A percentile compares a stretch with the other conserved stretches of the same genome.
phyloP scores from a whole-genome alignment of 1,140 invertebrate species.

The Panulirus ornatus region DNA sequence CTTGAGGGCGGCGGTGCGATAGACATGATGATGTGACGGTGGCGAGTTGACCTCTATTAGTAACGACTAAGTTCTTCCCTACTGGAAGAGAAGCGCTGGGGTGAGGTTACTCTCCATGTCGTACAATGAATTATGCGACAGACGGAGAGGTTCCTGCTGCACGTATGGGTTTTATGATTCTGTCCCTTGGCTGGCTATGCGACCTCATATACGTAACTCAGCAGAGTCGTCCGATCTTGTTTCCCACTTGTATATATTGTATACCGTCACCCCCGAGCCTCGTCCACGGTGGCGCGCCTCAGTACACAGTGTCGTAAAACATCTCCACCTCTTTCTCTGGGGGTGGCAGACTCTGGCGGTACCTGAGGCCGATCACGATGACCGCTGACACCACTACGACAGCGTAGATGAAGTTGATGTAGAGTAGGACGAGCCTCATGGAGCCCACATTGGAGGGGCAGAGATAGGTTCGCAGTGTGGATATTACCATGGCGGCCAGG shows the following conservation, averaged over 20 bases:
- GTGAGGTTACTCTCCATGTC: too few species aligned
- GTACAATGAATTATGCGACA: too few species aligned
- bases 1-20: neutral
- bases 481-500: neutral
- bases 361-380: slow-evolving; percentile 53
- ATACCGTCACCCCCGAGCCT: too few species aligned
- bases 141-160: too few species aligned
- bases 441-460: slow-evolving; percentile 57
- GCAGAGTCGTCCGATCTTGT: too few species aligned
- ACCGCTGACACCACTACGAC: slow-evolving; percentile 45
- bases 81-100: too few species aligned
- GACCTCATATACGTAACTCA: too few species aligned
- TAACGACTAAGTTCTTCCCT: too few species aligned
- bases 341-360: slow-evolving; percentile 35
- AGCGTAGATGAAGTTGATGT: slow-evolving; percentile 66
- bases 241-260: too few species aligned
- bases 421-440: slow-evolving; percentile 60
- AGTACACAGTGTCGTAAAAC: slow-evolving; percentile 48
- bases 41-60: too few species aligned
- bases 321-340: slow-evolving; percentile 34
- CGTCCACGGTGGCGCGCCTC: neutral
- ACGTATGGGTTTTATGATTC: too few species aligned
- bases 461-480: slow-evolving; percentile 44
- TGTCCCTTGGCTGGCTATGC: too few species aligned
- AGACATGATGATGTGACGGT: neutral